Percentiles rank a stretch among this genome's conserved stretches.
phyloP scores from a whole-genome alignment of 1,140 invertebrate species.

The Drosophila pruinosa region DNA sequence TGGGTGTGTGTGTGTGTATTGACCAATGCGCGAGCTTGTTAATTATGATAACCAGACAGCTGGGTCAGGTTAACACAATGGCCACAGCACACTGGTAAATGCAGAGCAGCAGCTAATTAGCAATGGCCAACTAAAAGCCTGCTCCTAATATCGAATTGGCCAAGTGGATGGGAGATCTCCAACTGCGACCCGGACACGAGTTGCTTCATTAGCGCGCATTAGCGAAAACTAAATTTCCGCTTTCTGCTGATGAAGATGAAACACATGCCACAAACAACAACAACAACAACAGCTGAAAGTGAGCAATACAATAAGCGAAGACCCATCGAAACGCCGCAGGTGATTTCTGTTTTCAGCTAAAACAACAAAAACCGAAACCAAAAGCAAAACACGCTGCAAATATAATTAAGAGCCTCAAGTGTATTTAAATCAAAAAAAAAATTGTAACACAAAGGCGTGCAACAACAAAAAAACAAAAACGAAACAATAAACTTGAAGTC shows the following conservation, averaged over 20 bases:
- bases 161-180: conserved; percentile 42
- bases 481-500: conserved; percentile 29
- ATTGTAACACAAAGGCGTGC: too few species aligned
- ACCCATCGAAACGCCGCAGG: conserved; percentile 57
- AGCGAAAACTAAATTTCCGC: conserved; percentile 72
- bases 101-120: conserved; percentile 67
- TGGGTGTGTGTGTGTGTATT: conserved; percentile 20
- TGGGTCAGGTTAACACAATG: conserved; percentile 49
- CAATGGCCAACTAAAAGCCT: conserved; percentile 58
- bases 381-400: conserved; percentile 56
- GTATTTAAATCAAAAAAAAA: conserved; percentile 69
- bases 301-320: conserved; percentile 26
- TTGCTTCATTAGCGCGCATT: conserved; percentile 74
- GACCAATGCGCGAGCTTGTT: conserved; percentile 57
- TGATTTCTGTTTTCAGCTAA: conserved; percentile 57
- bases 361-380: neutral
- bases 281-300: conserved; percentile 36
- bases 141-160: conserved; percentile 58
- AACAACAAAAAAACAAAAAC: conserved; percentile 25
- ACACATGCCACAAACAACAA: conserved; percentile 64
- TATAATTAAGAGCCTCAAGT: conserved; percentile 76
- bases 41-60: conserved; percentile 72
- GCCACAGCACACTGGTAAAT: conserved; percentile 40
- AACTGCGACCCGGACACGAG: conserved; percentile 60
- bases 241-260: conserved; percentile 68